Conservation (phyloP, 2,888 invertebrate genomes). For the Hipparchia semele region DNA sequence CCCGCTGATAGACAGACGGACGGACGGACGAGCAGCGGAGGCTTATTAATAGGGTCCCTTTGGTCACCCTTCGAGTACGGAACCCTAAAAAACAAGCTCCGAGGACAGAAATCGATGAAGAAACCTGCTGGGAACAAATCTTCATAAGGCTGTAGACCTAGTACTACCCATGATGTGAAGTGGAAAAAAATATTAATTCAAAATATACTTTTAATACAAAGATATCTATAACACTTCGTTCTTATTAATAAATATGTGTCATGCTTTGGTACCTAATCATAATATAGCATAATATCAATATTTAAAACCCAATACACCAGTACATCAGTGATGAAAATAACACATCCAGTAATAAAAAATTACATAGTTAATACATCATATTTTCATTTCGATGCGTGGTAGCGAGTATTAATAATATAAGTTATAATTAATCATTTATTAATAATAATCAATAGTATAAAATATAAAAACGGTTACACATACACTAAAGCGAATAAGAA, state of each 20-base stretch:
- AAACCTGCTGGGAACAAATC: too few relatives aligned
- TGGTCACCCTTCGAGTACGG: too few relatives aligned
- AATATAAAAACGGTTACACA: constrained; percentile 62
- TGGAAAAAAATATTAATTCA: constrained; percentile 48
- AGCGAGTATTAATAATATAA: constrained; percentile 51
- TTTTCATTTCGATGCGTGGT: constrained; percentile 58
- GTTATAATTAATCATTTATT: constrained; percentile 31
- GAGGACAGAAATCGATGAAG: too few relatives aligned
- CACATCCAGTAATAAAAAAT: constrained; percentile 52
- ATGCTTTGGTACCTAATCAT: constrained; percentile 60
- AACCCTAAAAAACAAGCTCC: too few relatives aligned
- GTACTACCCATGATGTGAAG: constrained; percentile 3
- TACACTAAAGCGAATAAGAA: constrained; percentile 74
- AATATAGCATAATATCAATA: constrained; percentile 44
- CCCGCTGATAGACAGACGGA: too few relatives aligned
- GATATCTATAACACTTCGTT: constrained; percentile 61
- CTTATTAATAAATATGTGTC: constrained; percentile 68
- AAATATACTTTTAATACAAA: constrained; percentile 77
- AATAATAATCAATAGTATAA: constrained; percentile 57
- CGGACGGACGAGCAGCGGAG: too few relatives aligned
- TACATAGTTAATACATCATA: constrained; percentile 44
- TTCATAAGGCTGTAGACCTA: too few relatives aligned
- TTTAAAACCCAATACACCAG: constrained; percentile 43
- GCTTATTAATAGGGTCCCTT: too few relatives aligned
- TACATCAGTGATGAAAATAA: constrained; percentile 44